Evolutionary conservation across 2,888 invertebrate genomes (phyloP), one percentile per base, ranked within the genome.

Genomic region (Nectonema munidae): DNA sequence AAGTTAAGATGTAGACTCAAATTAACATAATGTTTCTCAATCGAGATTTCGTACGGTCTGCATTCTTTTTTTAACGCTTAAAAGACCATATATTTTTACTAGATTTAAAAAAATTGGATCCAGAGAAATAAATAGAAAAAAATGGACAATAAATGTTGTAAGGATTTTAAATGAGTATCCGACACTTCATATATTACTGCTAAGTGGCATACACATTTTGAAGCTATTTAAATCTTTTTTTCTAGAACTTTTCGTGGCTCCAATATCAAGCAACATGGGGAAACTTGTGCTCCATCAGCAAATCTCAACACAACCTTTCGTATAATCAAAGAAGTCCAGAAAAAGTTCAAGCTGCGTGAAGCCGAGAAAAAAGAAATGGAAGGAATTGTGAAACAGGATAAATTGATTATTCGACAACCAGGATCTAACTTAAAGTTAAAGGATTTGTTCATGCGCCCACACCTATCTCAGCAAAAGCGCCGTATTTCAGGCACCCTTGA

Each of bases 311-410:
- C 77, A 6, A 86, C 86, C 19, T 86, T 83, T 59, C 68, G 89
- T 45, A 63, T 95, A 39, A 95, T 99, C 49, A 99, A 99, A 57
- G 95, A 99, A 60, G 77, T 83, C 20, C 95, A 99, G 61, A 83
- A 95, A 56, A 77, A 77, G 50, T 99, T 77, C 57, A 83, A 81
- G 58, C 86, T 81, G 1, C 65, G 89, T 44, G 95, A 99, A 56
- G 83, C 86, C 0, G 95, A 99, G 54, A 89, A 89, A 54, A 67
- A 77, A 39, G 89, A 99, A 54, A 86, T 86, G 48, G 95, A 95
- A 53, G 63, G 89, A 59, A 66, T 95, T 44, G 86, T 95, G 0
- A 89, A 89, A 58, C 95, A 99, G 55, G 95, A 95, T 56, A 79
- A 79, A 19, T 59, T 95, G 30, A 64, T 89, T 21, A 60, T 89